Evolutionary conservation across 1,140 invertebrate species (phyloP).

Genomic region (Cyphomyrmex costatus): DNA sequence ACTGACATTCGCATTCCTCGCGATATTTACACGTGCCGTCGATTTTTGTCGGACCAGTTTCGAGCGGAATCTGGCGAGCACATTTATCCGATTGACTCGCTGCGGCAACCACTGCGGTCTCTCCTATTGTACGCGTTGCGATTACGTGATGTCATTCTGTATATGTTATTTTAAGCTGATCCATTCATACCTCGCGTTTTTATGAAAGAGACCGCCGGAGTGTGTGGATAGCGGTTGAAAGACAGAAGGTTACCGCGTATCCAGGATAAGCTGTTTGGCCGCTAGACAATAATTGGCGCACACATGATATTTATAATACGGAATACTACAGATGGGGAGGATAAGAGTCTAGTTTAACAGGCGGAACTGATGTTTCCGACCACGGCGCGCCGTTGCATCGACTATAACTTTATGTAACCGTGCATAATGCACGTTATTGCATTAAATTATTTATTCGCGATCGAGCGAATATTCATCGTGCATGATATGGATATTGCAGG

Average conservation of each 20-base stretch:
- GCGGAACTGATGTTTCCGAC: slow-evolving; percentile 62
- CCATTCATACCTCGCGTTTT: slow-evolving; percentile 49
- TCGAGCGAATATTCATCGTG: slow-evolving; percentile 29
- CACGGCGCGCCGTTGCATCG: slow-evolving; percentile 19
- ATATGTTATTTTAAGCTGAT: slow-evolving; percentile 46
- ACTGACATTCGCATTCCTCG: slow-evolving; percentile 25
- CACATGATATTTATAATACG: slow-evolving; percentile 55
- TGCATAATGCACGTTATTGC: slow-evolving; percentile 47
- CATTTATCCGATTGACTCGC: slow-evolving; percentile 10
- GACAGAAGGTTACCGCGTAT: slow-evolving; percentile 27
- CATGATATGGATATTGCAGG: slow-evolving; percentile 39
- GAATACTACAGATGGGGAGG: slow-evolving; percentile 46
- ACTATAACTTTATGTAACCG: slow-evolving; percentile 39
- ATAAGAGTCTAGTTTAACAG: slow-evolving; percentile 56
- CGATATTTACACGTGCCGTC: slow-evolving; percentile 23
- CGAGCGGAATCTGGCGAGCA: neutral
- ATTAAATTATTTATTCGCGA: slow-evolving; percentile 56
- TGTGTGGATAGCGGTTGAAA: neutral
- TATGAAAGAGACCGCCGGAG: slow-evolving; percentile 1
- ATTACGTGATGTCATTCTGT: slow-evolving; percentile 48
- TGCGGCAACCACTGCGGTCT: slow-evolving; percentile 11
- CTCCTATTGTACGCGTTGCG: slow-evolving; percentile 34
- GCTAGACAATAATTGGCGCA: slow-evolving; percentile 46
- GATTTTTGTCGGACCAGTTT: slow-evolving; percentile 26
- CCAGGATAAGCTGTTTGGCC: slow-evolving; percentile 18